Base-by-base conservation (phyloP, 2,113 vertebrate genomes). In the Hypanus sabinus region DNA sequence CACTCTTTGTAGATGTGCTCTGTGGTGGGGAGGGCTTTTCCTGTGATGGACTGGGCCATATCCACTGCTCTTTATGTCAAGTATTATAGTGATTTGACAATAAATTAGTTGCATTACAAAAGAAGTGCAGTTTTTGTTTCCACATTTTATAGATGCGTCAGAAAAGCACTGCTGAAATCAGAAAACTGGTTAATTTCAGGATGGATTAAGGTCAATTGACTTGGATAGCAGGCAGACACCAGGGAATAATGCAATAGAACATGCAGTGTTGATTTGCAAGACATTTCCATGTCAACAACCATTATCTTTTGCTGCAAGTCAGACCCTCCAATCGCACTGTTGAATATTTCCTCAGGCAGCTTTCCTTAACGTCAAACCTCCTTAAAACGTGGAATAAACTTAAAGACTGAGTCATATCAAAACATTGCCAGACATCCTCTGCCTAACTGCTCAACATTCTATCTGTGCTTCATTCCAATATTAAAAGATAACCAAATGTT, bases 221-320 rank as follows among this genome's bases (percentile, higher is more conserved):
- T 62, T 88, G 14, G 57, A 88, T 62, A 18, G 33, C 57, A 88
- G 85, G 36, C 70, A 92, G 91, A 27, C 68, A 73, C 22, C 70
- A 73, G 91, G 91, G 33, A 93, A 0, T 46, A 93, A 55, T 46
- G 90, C 68, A 73, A 46, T 22, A 55, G 68, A 46, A 71, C 68
- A 73, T 73, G 36, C 70, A 55, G 65, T 27, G 68, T 36, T 55
- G 68, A 73, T 73, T 93, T 73, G 38, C 91, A 46, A 93, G 36
- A 12, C 9, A 93, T 93, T 73, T 93, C 91, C 91, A 93, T 93
- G 68, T 27, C 91, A 55, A 93, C 91, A 5, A 5, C 36, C 33
- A 36, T 38, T 93, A 93, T 93, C 27, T 55, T 46, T 14, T 73
- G 91, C 38, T 73, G 91, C 68, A 36, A 11, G 9, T 68, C 62